phyloP scores from a whole-genome alignment of 92 coral and sea anemone species.

The Porites cylindrica region DNA sequence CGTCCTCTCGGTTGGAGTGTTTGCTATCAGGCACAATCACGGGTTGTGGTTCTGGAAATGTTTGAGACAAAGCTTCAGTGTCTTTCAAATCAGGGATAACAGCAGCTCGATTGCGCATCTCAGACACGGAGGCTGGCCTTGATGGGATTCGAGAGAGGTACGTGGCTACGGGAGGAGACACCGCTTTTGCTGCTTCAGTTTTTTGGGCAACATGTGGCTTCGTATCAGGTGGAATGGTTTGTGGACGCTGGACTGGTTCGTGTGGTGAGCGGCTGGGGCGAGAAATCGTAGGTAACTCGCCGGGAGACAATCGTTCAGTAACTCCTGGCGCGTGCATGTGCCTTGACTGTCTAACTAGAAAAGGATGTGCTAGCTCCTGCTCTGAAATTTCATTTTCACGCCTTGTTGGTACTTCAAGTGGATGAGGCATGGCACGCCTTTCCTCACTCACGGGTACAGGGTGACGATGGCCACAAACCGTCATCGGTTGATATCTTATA shows the following conservation, averaged over 20 bases:
- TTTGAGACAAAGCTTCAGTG: slow-evolving; percentile 31
- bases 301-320: slow-evolving; percentile 67
- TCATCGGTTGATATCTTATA: slow-evolving; percentile 35
- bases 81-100: slow-evolving; percentile 74
- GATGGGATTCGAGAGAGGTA: slow-evolving; percentile 69
- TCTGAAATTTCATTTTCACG: slow-evolving; percentile 82
- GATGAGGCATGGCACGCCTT: slow-evolving; percentile 8
- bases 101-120: slow-evolving; percentile 83
- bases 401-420: slow-evolving; percentile 26
- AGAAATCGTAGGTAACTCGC: slow-evolving; percentile 61
- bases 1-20: neutral
- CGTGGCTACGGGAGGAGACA: slow-evolving; percentile 65
- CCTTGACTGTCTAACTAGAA: slow-evolving; percentile 64
- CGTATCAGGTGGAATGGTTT: slow-evolving; percentile 38
- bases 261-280: slow-evolving; percentile 54
- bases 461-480: slow-evolving; percentile 39
- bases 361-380: slow-evolving; percentile 85
- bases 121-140: slow-evolving; percentile 73
- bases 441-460: slow-evolving; percentile 30
- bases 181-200: slow-evolving; percentile 58
- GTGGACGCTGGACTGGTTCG: slow-evolving; percentile 56
- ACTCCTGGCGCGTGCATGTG: slow-evolving; percentile 43
- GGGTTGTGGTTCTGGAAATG: slow-evolving; percentile 69
- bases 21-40: slow-evolving; percentile 8
- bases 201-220: slow-evolving; percentile 38